Base-by-base conservation (phyloP, 2,888 invertebrate species). In the Eristalis pertinax region DNA sequence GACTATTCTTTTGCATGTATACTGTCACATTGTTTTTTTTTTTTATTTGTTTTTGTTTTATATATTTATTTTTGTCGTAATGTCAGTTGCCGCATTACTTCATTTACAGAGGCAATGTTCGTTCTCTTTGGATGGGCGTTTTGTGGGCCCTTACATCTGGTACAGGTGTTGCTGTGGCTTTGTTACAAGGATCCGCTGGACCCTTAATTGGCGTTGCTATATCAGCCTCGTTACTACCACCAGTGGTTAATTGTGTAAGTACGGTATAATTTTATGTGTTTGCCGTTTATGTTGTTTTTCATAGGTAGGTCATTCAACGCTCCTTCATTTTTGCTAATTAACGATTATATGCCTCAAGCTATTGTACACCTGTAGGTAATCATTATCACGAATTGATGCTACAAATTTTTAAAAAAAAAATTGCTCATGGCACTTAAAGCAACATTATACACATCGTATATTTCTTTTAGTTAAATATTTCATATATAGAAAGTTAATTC, bases 141-240 rank as follows among this genome's bases (percentile, higher is more conserved):
- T 92, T 96, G 10, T 96, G 96, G 96, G 96, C 96, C 7, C 91
- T 96, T 75, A 96, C 96, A 32, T 96, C 96, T 11, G 96, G 96
- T 15, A 96, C 96, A 7, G 97, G 97, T 10, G 97, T 97, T 15
- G 97, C 97, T 1, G 94, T 97, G 24, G 97, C 97, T n/a, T 93
- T 97, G 73, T 94, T 97, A 0, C 97, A 97, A 91, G 97, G 97
- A 43, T 97, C 97, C 91, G 96, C 96, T 58, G 97, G 97, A 0
- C 97, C 97, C 0, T 93, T 97, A 68, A 97, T 97, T 88, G 97
- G 97, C 81, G 97, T 97, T 73, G 97, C 97, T n/a, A 97, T 97
- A 91, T 97, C 97, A 22, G 97, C 97, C 0, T 97, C 97, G 0
- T 93, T 97, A 72, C 92, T 97, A 82, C 97, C 97, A 24, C 97